Conservation (phyloP, 2,113 vertebrate genomes). For the Xenopus borealis region DNA sequence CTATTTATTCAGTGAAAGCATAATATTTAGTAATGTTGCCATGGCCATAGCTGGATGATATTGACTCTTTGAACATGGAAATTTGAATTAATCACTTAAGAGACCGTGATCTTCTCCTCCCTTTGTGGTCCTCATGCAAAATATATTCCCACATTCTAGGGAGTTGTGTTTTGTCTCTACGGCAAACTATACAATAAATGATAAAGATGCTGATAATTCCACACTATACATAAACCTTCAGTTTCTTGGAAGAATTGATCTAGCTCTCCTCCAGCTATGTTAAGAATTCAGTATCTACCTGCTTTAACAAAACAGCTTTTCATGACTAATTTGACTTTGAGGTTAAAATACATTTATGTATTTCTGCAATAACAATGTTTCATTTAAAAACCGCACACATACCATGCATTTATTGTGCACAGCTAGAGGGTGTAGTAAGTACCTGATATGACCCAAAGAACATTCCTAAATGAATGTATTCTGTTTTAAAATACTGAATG, state of each 20-base stretch:
- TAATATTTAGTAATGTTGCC: slow-evolving; percentile 6
- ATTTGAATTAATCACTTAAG: too few relatives aligned
- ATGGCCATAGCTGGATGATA: slow-evolving; percentile 2
- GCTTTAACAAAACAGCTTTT: too few relatives aligned
- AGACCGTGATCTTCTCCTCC: slow-evolving; percentile 6
- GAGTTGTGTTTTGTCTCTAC: background rate
- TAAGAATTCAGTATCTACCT: background rate
- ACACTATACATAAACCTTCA: background rate
- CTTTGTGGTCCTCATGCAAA: too few relatives aligned
- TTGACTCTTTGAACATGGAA: slow-evolving; percentile 12
- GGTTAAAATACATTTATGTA: slow-evolving; percentile 8
- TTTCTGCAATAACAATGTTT: background rate
- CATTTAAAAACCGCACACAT: background rate
- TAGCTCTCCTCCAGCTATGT: background rate
- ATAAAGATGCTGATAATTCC: slow-evolving; percentile 18
- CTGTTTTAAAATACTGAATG: too few relatives aligned
- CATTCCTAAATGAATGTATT: too few relatives aligned
- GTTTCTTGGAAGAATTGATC: background rate
- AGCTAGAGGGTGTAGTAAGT: too few relatives aligned
- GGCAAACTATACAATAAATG: slow-evolving; percentile 8
- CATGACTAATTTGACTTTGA: slow-evolving; percentile 5
- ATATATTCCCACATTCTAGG: too few relatives aligned
- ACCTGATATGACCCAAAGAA: too few relatives aligned
- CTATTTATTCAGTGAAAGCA: background rate
- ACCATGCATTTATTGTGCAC: background rate